A percentile compares a stretch with the other conserved stretches of the same genome.
These are phyloP conservation scores for Gymnobelideus leadbeateri DNA, from an alignment of 2,113 vertebrate genomes.

Conservation along the genomic window DNA sequence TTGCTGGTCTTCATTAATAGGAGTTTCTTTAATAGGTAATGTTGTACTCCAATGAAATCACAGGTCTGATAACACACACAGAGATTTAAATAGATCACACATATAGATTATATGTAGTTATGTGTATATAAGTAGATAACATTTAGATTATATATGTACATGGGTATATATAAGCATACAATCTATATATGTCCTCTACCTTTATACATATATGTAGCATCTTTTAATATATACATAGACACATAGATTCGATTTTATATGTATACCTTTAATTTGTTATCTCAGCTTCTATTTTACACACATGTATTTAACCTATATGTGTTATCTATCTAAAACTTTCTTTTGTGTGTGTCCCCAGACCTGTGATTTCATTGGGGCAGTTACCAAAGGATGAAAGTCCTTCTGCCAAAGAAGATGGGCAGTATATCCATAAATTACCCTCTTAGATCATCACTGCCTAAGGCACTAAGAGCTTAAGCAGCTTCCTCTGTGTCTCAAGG, in stretches of 20 bases:
- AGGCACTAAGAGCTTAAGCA: neutral
- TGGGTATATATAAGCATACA: neutral
- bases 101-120: neutral
- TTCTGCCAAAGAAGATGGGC: neutral
- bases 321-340: neutral
- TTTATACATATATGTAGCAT: neutral
- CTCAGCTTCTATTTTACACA: neutral
- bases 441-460: neutral
- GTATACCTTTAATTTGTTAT: neutral
- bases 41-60: neutral
- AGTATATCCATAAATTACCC: neutral
- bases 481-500: neutral
- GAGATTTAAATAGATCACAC: neutral
- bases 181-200: neutral
- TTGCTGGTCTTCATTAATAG: neutral
- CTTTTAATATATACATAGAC: neutral
- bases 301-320: neutral
- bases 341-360: neutral
- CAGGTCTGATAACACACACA: neutral
- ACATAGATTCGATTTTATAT: neutral
- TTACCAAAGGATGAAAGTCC: neutral
- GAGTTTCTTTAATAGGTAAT: neutral
- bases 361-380: neutral
- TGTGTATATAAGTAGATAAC: neutral
- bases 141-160: neutral